phyloP scores from a whole-genome alignment of 2,797 vertebrate species.

The Pitangus sulphuratus region DNA sequence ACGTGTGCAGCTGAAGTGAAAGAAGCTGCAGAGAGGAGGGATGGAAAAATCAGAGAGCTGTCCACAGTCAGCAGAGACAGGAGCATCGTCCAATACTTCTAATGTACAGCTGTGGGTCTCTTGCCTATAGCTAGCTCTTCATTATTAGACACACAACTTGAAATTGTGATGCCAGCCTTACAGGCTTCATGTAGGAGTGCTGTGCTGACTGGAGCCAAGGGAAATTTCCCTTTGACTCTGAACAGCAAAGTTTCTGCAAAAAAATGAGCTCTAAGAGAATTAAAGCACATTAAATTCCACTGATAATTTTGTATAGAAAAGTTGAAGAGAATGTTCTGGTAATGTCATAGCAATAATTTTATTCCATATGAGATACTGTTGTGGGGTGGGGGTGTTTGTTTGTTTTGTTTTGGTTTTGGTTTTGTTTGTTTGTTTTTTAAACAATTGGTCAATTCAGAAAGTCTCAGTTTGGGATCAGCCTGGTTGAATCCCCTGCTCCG shows the following conservation, averaged over 20 bases:
- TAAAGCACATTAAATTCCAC: not conserved
- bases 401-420: not conserved
- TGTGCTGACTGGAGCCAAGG: not conserved
- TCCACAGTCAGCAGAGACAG: not conserved
- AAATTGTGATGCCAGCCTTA: not conserved
- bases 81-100: not conserved
- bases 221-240: not conserved
- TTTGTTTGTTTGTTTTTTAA: not conserved
- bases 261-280: not conserved
- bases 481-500: not conserved
- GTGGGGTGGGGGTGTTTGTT: no score
- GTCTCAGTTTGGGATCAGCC: not conserved
- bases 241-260: not conserved
- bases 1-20: accelerated
- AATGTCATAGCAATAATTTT: not conserved
- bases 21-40: not conserved
- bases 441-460: not conserved
- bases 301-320: not conserved
- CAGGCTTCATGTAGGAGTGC: not conserved
- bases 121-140: not conserved
- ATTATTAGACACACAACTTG: not conserved
- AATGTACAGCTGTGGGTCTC: not conserved
- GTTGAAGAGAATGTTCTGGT: not conserved
- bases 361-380: not conserved
- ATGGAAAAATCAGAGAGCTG: not conserved